Conservation (phyloP, 2,113 vertebrate species). For the Lagopus muta region DNA sequence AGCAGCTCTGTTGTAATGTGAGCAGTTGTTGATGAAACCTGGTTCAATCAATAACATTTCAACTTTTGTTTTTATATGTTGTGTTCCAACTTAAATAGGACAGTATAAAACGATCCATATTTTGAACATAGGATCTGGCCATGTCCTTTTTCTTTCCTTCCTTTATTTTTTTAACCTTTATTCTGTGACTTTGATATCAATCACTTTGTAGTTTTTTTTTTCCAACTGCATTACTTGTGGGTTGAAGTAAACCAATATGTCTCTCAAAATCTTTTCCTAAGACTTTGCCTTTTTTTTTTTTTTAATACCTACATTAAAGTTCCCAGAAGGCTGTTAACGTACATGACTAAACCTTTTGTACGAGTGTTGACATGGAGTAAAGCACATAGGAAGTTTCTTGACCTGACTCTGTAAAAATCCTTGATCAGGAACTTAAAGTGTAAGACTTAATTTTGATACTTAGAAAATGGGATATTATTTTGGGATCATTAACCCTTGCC, state of each 20-base stretch:
- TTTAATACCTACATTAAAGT: not conserved
- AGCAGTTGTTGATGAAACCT: slow-evolving; percentile 25
- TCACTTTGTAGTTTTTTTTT: not conserved
- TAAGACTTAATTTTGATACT: not conserved
- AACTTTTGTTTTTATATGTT: not conserved
- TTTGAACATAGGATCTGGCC: not conserved
- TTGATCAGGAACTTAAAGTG: not conserved
- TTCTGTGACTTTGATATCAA: not conserved
- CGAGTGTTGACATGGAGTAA: not conserved
- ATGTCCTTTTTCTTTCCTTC: not conserved
- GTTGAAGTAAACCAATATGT: not conserved
- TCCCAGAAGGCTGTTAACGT: not conserved
- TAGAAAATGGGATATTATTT: not conserved
- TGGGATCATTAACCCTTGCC: not conserved
- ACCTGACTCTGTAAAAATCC: not conserved
- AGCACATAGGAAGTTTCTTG: not conserved
- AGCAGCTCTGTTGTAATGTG: not conserved
- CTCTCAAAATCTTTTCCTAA: not conserved
- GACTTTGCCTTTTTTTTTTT: not conserved
- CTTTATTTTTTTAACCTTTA: not conserved
- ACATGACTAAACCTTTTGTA: not conserved
- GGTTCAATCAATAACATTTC: slow-evolving; percentile 5
- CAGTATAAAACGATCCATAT: not conserved
- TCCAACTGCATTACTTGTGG: not conserved
- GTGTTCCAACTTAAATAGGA: slow-evolving; percentile 29